Conservation (phyloP, 92 coral and sea anemone species). For the Parazoanthus darwini region DNA sequence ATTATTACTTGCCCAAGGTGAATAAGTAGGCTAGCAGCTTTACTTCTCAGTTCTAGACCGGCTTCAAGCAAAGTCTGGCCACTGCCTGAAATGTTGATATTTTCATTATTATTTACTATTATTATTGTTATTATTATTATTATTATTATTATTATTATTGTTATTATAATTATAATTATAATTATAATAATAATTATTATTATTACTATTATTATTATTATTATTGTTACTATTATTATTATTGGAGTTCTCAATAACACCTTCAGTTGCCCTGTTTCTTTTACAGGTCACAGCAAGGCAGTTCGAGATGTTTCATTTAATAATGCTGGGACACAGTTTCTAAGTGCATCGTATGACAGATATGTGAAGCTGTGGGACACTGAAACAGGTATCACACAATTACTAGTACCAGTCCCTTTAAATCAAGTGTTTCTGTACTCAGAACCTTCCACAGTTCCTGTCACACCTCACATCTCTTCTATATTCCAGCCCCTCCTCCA, state of each 20-base stretch:
- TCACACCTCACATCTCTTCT: no score
- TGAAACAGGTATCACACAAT: conserved; percentile 73
- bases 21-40: no score
- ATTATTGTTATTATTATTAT: background rate
- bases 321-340: conserved; percentile 86
- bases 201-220: background rate
- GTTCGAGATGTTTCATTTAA: conserved; percentile 94
- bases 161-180: background rate
- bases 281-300: conserved; percentile 93
- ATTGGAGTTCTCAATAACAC: background rate
- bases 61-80: no score
- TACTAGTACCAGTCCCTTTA: no score
- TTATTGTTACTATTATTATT: background rate
- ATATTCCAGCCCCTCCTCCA: no score
- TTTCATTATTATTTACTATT: background rate
- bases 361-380: conserved; percentile 99
- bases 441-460: no score
- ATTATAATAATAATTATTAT: no score
- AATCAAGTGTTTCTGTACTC: no score
- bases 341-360: conserved; percentile 98
- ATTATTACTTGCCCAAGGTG: no score
- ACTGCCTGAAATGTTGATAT: no score
- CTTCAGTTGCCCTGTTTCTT: background rate
- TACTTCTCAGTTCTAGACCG: no score
- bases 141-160: background rate